Conservation (phyloP, 23 tunicate species). For the Phallusia fumigata region DNA sequence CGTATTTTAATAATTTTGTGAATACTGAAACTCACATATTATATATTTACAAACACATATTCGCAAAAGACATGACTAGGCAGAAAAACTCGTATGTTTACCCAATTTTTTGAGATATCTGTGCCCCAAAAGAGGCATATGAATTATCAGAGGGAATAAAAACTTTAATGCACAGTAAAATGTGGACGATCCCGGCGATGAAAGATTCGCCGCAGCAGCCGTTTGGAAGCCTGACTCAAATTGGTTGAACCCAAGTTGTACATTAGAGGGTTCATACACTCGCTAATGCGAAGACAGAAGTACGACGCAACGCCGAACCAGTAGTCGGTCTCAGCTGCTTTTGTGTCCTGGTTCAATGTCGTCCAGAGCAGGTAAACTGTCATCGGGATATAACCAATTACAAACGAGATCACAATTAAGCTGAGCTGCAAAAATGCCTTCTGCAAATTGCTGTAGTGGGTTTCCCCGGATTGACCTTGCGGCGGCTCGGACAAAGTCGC, state of each 20-base stretch:
- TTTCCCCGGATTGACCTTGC: not conserved
- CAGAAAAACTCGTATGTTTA: too few relatives aligned
- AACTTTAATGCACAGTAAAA: not conserved
- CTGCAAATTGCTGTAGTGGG: constrained; percentile 1
- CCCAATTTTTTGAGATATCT: too few relatives aligned
- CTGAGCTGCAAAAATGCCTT: constrained; percentile 30
- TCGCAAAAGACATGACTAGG: too few relatives aligned
- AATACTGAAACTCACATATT: too few relatives aligned
- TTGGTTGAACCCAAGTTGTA: constrained; percentile 83
- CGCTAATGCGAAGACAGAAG: constrained; percentile 63
- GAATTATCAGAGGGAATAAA: not conserved
- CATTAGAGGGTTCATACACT: constrained; percentile 91
- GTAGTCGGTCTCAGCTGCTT: constrained; percentile 33
- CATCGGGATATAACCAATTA: constrained; percentile 36
- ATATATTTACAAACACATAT: too few relatives aligned
- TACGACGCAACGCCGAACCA: constrained; percentile 93
- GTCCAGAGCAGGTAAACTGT: constrained; percentile 66
- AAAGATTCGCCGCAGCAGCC: constrained; percentile 15
- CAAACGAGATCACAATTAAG: constrained; percentile 34
- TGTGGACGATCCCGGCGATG: not conserved
- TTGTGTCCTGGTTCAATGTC: not conserved
- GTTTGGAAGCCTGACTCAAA: constrained; percentile 44
- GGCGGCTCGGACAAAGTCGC: not conserved
- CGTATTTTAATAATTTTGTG: too few relatives aligned
- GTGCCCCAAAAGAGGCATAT: too few relatives aligned